A percentile compares a stretch with the other conserved stretches of the same genome.
Evolutionary conservation across 1,140 invertebrate species (phyloP).

Genomic region (Palaemon carinicauda): DNA sequence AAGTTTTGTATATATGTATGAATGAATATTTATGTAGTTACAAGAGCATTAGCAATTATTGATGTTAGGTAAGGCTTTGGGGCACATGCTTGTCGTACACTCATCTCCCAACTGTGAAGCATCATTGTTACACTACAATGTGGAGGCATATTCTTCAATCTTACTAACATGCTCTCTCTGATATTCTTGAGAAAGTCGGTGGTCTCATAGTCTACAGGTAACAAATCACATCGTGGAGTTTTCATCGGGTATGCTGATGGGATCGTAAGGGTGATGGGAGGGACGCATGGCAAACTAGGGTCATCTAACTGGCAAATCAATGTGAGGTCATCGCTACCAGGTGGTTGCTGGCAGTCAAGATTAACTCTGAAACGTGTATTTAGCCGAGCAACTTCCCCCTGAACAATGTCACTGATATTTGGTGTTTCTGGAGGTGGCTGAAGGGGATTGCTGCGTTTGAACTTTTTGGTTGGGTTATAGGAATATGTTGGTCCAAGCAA

Average conservation of each 20-base stretch:
- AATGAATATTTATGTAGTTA: too few relatives aligned
- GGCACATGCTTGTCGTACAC: constrained; percentile 84
- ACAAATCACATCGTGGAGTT: constrained; percentile 68
- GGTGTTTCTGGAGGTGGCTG: constrained; percentile 46
- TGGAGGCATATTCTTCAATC: constrained; percentile 80
- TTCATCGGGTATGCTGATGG: constrained; percentile 81
- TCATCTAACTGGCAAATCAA: constrained; percentile 83
- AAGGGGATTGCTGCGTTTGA: constrained; percentile 39
- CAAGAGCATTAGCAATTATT: constrained; percentile 22
- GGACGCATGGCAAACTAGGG: constrained; percentile 86
- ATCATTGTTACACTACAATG: constrained; percentile 86
- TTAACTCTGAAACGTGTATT: constrained; percentile 89
- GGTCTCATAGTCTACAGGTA: constrained; percentile 64
- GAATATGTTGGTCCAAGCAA: constrained; percentile 80
- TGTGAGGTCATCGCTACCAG: constrained; percentile 76
- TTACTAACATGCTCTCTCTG: constrained; percentile 77
- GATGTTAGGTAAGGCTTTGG: constrained; percentile 48
- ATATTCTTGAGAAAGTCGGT: constrained; percentile 82
- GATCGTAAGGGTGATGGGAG: constrained; percentile 84
- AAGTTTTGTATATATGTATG: too few relatives aligned
- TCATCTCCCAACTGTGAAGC: constrained; percentile 94
- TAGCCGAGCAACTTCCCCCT: constrained; percentile 90
- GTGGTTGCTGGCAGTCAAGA: constrained; percentile 77
- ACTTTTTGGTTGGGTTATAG: constrained; percentile 46
- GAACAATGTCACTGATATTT: constrained; percentile 75